phyloP scores from a whole-genome alignment of 2,113 vertebrate genomes.

The Etheostoma spectabile region DNA sequence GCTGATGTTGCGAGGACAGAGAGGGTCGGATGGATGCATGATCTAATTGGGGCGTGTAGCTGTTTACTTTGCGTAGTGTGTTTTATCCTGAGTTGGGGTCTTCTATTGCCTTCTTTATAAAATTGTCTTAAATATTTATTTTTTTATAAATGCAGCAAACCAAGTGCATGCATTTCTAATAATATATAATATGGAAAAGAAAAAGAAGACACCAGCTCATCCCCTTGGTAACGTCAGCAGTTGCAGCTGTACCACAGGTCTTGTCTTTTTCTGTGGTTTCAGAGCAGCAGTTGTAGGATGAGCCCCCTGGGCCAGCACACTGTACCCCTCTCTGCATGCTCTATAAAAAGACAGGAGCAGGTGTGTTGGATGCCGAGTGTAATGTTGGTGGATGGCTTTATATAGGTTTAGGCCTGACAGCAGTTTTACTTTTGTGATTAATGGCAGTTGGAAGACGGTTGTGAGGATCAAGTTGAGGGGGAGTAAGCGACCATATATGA shows the following conservation, averaged over 20 bases:
- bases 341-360: slow-evolving; percentile 80
- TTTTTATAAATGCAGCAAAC: background rate
- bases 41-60: background rate
- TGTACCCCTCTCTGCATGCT: slow-evolving; percentile 11
- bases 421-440: slow-evolving; percentile 64
- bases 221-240: background rate
- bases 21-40: background rate
- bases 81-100: background rate
- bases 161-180: background rate
- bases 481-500: background rate
- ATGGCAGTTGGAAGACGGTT: slow-evolving; percentile 31
- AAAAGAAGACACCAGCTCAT: background rate
- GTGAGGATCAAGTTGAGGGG: slow-evolving; percentile 20
- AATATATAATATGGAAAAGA: background rate
- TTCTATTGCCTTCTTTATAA: background rate
- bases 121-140: too few species aligned
- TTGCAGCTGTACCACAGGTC: background rate
- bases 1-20: background rate
- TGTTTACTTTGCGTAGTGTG: background rate
- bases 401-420: slow-evolving; percentile 68
- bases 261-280: slow-evolving; percentile 9
- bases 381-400: slow-evolving; percentile 61
- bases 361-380: slow-evolving; percentile 63
- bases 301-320: slow-evolving; percentile 6
- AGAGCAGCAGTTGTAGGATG: slow-evolving; percentile 33